These are phyloP conservation scores for Lordiphosa fenestrarum DNA, from an alignment of 2,888 invertebrate genomes.

Conservation along the genomic window DNA sequence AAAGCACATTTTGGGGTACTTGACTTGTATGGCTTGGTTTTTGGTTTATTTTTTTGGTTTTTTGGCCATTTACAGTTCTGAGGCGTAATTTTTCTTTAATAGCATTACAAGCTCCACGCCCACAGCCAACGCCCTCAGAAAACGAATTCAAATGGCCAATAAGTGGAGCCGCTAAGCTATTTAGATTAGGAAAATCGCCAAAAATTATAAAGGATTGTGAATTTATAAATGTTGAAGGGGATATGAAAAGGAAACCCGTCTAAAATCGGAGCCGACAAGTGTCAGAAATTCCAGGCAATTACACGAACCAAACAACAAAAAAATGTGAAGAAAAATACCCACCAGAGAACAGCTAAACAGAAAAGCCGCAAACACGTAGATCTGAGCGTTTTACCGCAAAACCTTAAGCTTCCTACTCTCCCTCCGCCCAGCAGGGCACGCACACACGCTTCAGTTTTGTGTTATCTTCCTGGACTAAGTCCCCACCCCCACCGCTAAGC, in stretches of 20 bases:
- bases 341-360: conserved; percentile 26
- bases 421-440: background rate
- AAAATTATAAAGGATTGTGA: background rate
- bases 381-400: conserved; percentile 69
- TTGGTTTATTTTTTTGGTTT: conserved; percentile 13
- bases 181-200: conserved; percentile 51
- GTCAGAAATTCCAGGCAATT: conserved; percentile 48
- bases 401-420: conserved; percentile 22
- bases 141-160: conserved; percentile 51
- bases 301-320: conserved; percentile 16
- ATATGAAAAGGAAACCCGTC: background rate
- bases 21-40: conserved; percentile 15
- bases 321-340: conserved; percentile 6
- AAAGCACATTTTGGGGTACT: conserved; percentile 26
- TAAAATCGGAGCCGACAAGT: conserved; percentile 43
- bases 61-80: conserved; percentile 70
- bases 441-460: conserved; percentile 60
- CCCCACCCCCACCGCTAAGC: conserved; percentile 22
- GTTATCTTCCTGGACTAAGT: conserved; percentile 66
- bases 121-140: conserved; percentile 10
- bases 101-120: conserved; percentile 56
- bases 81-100: conserved; percentile 69
- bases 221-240: background rate
- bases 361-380: conserved; percentile 70
- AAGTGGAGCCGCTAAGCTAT: conserved; percentile 44